Conservation (phyloP, 2,888 invertebrate species). For the Polymixis flavicincta region DNA sequence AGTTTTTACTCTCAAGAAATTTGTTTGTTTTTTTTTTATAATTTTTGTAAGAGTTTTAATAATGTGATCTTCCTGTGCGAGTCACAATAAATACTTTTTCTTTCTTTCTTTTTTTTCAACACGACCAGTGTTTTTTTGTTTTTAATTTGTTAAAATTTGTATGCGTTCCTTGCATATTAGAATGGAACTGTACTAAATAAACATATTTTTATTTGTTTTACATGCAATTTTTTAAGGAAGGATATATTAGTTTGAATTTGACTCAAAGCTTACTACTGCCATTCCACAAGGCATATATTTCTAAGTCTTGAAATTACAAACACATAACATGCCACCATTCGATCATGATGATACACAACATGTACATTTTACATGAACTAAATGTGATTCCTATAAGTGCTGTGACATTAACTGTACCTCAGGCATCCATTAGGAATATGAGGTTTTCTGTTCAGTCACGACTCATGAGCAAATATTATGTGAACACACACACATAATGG, state of each 20-base stretch:
- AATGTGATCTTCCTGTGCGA: no score
- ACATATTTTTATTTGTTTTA: not conserved
- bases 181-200: not conserved
- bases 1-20: no score
- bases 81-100: no score
- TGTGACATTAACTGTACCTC: slow-evolving; percentile 12
- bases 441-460: slow-evolving; percentile 34
- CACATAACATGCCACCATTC: not conserved
- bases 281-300: not conserved
- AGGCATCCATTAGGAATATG: slow-evolving; percentile 45
- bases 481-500: not conserved
- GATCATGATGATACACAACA: slow-evolving; percentile 1
- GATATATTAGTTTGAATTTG: not conserved
- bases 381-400: slow-evolving; percentile 44
- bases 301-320: slow-evolving; percentile 20
- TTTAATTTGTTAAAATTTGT: not conserved
- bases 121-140: no score
- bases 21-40: no score
- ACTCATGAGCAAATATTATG: slow-evolving; percentile 37
- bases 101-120: no score
- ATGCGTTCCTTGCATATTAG: not conserved
- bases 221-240: not conserved
- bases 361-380: not conserved
- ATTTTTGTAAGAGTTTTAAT: no score
- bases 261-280: not conserved